phyloP scores from a whole-genome alignment of 2,888 invertebrate species.

The Smittia aterrima region DNA sequence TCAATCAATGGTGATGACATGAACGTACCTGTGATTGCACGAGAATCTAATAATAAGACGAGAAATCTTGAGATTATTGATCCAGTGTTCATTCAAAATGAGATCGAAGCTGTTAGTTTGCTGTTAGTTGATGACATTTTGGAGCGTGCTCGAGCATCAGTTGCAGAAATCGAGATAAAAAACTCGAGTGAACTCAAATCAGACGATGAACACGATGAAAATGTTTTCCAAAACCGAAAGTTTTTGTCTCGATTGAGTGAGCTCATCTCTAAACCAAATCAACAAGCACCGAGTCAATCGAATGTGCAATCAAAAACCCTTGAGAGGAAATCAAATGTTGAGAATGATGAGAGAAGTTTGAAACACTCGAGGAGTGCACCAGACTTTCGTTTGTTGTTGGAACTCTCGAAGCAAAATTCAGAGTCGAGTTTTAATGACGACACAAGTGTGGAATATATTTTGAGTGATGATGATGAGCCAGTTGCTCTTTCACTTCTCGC shows the following conservation, averaged over 20 bases:
- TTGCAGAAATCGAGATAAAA: not conserved
- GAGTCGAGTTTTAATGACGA: not conserved
- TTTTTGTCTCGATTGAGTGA: conserved; percentile 29
- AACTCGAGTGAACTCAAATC: not conserved
- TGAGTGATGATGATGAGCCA: conserved; percentile 24
- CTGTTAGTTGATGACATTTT: conserved; percentile 32
- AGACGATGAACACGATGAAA: not conserved
- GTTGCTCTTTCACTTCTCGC: too few relatives aligned
- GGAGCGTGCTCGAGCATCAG: not conserved
- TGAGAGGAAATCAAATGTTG: not conserved
- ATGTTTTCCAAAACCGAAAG: conserved; percentile 26
- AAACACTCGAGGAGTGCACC: conserved; percentile 32
- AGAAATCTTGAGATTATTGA: not conserved
- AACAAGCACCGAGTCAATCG: not conserved
- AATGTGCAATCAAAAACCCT: not conserved
- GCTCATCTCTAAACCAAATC: conserved; percentile 23
- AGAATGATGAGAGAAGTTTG: not conserved
- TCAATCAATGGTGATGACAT: not conserved
- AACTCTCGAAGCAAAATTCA: not conserved
- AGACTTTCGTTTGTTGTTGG: not conserved
- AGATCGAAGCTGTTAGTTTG: not conserved
- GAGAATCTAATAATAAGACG: not conserved
- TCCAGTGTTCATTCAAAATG: not conserved
- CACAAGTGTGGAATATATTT: not conserved
- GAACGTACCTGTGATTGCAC: not conserved